These are phyloP conservation scores for Zingel zingel DNA, from an alignment of 2,113 vertebrate genomes.

Conservation along the genomic window DNA sequence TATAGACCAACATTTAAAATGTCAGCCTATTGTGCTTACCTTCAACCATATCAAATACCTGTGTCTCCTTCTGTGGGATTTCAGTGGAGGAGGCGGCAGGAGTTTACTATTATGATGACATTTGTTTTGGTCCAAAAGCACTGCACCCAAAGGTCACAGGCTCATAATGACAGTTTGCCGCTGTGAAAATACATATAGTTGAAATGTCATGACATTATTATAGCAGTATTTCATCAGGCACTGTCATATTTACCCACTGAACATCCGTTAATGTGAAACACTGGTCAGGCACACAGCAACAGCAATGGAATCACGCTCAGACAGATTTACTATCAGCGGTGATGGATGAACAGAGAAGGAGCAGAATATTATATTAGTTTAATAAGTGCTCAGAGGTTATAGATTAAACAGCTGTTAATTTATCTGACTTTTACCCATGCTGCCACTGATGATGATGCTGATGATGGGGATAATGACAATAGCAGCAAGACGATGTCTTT, in stretches of 20 bases:
- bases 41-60: slow-evolving; percentile 37
- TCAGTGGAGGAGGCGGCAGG: slow-evolving; percentile 19
- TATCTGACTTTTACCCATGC: neutral
- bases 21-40: slow-evolving; percentile 22
- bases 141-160: slow-evolving; percentile 75
- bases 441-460: neutral
- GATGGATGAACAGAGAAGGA: slow-evolving; percentile 56
- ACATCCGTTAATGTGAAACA: slow-evolving; percentile 70
- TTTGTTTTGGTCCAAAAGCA: slow-evolving; percentile 76
- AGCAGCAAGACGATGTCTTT: neutral
- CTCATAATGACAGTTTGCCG: slow-evolving; percentile 77
- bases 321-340: slow-evolving; percentile 60
- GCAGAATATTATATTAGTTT: slow-evolving; percentile 56
- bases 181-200: slow-evolving; percentile 76
- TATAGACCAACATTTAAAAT: slow-evolving; percentile 48
- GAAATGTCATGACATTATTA: slow-evolving; percentile 83
- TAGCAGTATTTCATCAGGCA: slow-evolving; percentile 69
- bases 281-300: slow-evolving; percentile 14
- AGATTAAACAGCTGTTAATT: slow-evolving; percentile 50
- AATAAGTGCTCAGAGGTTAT: slow-evolving; percentile 42
- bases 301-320: slow-evolving; percentile 13
- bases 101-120: slow-evolving; percentile 69
- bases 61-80: slow-evolving; percentile 19
- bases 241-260: slow-evolving; percentile 72
- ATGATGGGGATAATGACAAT: neutral